These are phyloP conservation scores for Sinosuthora webbiana DNA, from an alignment of 2,113 vertebrate species.

Conservation along the genomic window DNA sequence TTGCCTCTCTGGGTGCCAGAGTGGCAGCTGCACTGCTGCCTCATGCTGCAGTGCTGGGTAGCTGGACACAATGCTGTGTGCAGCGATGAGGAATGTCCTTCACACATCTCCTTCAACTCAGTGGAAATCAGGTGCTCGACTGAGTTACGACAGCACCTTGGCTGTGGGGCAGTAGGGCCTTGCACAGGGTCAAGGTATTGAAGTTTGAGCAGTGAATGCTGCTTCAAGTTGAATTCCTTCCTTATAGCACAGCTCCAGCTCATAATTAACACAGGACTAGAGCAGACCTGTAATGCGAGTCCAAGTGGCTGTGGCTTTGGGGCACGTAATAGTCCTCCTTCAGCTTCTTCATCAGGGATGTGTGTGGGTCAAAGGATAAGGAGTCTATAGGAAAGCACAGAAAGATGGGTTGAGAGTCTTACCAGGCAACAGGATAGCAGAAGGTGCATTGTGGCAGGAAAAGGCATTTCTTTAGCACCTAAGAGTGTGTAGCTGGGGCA, in stretches of 20 bases:
- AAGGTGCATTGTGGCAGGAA: neutral
- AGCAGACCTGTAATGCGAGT: neutral
- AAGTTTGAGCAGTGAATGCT: neutral
- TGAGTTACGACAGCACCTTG: neutral
- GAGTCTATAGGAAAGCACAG: neutral
- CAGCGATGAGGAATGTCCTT: neutral
- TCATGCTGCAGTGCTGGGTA: neutral
- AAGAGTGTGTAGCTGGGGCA: neutral
- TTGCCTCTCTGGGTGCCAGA: neutral
- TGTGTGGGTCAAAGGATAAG: neutral
- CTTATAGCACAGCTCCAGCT: neutral
- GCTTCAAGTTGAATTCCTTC: neutral
- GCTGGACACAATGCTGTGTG: neutral
- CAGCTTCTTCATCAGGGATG: neutral
- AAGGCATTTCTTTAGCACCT: neutral
- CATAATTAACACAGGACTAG: neutral
- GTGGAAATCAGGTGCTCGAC: neutral
- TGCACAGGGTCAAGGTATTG: neutral
- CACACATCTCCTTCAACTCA: neutral
- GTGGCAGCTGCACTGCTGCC: neutral
- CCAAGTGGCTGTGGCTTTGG: neutral
- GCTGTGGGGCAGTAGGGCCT: neutral
- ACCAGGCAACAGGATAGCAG: neutral
- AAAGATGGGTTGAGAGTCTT: neutral
- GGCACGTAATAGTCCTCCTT: neutral